These are phyloP conservation scores for Otus scops DNA, from an alignment of 2,797 vertebrate species.

Conservation along the genomic window DNA sequence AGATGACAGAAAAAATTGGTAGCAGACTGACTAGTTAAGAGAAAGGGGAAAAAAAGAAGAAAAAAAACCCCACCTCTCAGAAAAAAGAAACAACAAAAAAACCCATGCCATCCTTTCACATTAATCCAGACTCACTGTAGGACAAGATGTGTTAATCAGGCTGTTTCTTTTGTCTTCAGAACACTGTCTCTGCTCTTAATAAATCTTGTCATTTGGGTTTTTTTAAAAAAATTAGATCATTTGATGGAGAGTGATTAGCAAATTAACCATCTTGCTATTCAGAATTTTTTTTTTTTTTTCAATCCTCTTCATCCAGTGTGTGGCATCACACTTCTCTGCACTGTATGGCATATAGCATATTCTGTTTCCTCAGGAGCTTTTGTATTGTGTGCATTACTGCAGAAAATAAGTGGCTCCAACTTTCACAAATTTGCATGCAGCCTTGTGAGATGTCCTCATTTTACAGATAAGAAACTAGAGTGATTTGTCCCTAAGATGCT, in stretches of 20 bases:
- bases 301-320: background rate
- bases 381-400: background rate
- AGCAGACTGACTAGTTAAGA: background rate
- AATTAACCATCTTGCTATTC: background rate
- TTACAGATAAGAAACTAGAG: background rate
- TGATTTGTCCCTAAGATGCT: background rate
- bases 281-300: background rate
- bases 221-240: background rate
- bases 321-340: background rate
- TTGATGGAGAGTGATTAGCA: background rate
- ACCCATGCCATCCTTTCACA: background rate
- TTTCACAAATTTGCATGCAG: background rate
- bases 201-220: background rate
- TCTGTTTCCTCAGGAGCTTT: background rate
- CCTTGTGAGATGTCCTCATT: background rate
- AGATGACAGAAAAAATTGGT: background rate
- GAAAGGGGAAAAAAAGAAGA: background rate
- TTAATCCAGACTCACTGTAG: background rate
- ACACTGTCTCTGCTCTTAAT: background rate
- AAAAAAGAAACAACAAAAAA: background rate
- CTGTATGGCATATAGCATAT: background rate
- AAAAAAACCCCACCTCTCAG: background rate
- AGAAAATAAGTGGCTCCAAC: background rate
- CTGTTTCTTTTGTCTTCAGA: background rate
- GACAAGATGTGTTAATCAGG: background rate